phyloP scores from a whole-genome alignment of 2,113 vertebrate genomes.

The Halichoerus grypus region DNA sequence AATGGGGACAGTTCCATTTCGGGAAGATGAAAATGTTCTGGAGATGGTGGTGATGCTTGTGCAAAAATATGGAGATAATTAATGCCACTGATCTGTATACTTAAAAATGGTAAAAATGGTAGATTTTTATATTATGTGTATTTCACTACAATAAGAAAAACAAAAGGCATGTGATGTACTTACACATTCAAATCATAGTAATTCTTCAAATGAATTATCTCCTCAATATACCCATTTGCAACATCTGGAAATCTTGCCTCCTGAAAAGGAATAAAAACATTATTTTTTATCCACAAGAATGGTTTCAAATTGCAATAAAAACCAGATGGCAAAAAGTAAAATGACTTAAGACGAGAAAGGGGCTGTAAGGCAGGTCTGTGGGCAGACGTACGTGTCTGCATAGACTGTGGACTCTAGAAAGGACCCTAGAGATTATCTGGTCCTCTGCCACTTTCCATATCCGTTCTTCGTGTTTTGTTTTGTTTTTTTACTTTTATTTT shows the following conservation, averaged over 20 bases:
- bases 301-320: slow-evolving; percentile 42
- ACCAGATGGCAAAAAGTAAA: neutral
- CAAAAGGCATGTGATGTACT: slow-evolving; percentile 73
- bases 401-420: neutral
- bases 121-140: neutral
- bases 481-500: no score
- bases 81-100: neutral
- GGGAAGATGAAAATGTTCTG: neutral
- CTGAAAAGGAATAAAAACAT: slow-evolving; percentile 80
- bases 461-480: neutral
- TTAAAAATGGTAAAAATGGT: neutral
- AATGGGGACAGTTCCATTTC: neutral
- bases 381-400: neutral
- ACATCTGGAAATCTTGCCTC: slow-evolving; percentile 91
- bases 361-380: neutral
- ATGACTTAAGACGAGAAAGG: neutral
- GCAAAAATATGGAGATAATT: neutral
- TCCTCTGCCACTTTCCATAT: neutral
- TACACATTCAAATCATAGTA: slow-evolving; percentile 91
- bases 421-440: neutral
- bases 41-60: neutral
- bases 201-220: slow-evolving; percentile 88
- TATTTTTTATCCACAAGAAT: slow-evolving; percentile 50
- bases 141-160: neutral
- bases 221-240: slow-evolving; percentile 88